A percentile compares a stretch with the other conserved stretches of the same genome.
Evolutionary conservation across 2,113 vertebrate species (phyloP).

Genomic region (Myrmecophaga tridactyla): DNA sequence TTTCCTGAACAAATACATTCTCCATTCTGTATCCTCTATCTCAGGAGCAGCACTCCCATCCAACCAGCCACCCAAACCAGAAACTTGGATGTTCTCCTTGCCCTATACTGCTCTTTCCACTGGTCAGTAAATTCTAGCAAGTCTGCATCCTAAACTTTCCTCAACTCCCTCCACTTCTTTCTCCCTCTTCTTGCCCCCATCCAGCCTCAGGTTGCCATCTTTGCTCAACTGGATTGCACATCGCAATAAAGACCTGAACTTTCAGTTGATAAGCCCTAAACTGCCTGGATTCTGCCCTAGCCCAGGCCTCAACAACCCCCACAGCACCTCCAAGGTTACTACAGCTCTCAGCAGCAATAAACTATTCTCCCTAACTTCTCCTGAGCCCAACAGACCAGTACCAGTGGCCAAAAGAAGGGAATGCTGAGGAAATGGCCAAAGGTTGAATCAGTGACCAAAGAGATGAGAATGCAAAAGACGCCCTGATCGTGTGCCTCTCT

Average conservation of each 20-base stretch:
- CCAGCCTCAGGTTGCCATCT: not conserved
- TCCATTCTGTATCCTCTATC: not conserved
- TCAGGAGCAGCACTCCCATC: not conserved
- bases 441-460: fast-evolving
- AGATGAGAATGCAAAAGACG: not conserved
- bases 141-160: not conserved
- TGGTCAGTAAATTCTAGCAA: not conserved
- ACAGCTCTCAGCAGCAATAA: not conserved
- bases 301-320: not conserved
- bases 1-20: not conserved
- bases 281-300: not conserved
- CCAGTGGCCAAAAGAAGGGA: not conserved
- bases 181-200: not conserved
- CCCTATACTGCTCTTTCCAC: not conserved
- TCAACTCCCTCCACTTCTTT: too few relatives aligned
- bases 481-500: not conserved
- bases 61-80: too few relatives aligned
- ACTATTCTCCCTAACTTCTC: not conserved
- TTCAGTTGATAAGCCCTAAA: too few relatives aligned
- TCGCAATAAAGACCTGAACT: not conserved
- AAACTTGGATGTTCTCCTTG: not conserved
- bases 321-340: not conserved
- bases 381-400: fast-evolving
- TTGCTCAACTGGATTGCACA: not conserved
- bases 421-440: not conserved